Conservation (phyloP, 1,140 invertebrate species). For the Episyrphus balteatus region DNA sequence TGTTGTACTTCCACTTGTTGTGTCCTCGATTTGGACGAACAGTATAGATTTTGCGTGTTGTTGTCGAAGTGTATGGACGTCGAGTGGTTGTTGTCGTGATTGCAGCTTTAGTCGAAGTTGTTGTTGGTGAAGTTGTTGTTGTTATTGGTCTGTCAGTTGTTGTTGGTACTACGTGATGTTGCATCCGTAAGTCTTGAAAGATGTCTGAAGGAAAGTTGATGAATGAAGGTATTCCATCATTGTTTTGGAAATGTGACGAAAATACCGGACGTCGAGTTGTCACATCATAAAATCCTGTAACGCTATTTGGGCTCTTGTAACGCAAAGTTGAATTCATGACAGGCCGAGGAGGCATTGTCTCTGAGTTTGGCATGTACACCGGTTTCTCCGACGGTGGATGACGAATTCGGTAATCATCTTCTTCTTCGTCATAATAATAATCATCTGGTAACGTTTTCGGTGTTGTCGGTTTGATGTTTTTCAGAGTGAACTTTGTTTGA, state of each 20-base stretch:
- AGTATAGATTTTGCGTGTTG: constrained; percentile 15
- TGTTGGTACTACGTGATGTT: constrained; percentile 9
- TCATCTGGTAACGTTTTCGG: constrained; percentile 8
- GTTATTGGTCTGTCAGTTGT: constrained; percentile 22
- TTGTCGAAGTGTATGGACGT: constrained; percentile 5
- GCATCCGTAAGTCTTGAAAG: constrained; percentile 31
- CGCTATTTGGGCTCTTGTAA: constrained; percentile 8
- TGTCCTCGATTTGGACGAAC: constrained; percentile 24
- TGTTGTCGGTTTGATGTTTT: constrained; percentile 7
- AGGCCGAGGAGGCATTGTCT: constrained; percentile 36
- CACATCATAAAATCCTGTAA: constrained; percentile 23
- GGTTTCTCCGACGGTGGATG: constrained; percentile 41
- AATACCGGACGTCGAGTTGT: constrained; percentile 25
- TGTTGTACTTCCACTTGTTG: constrained; percentile 18
- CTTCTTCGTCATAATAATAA: constrained; percentile 29
- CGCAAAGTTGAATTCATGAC: constrained; percentile 14
- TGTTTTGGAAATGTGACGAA: constrained; percentile 12
- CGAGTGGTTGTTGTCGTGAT: constrained; percentile 31
- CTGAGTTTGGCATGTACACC: constrained; percentile 48
- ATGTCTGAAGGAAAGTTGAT: constrained; percentile 33
- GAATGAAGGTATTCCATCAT: constrained; percentile 24
- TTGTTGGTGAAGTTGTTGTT: constrained; percentile 24
- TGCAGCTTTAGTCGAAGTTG: constrained; percentile 16
- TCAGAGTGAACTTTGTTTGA: constrained; percentile 9
- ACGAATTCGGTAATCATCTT: not conserved